Conservation (phyloP, 2,113 vertebrate genomes). For the Hypanus sabinus region DNA sequence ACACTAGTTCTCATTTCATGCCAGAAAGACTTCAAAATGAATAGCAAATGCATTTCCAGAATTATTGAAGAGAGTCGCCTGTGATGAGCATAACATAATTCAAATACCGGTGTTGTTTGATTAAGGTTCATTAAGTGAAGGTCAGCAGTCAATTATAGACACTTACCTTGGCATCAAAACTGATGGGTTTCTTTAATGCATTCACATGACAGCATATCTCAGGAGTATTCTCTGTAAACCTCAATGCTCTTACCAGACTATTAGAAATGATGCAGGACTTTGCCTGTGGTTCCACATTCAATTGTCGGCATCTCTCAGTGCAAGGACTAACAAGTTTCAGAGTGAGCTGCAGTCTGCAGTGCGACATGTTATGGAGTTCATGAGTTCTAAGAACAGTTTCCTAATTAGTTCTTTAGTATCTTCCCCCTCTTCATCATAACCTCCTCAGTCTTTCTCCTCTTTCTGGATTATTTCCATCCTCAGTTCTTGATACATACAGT, state of each 20-base stretch:
- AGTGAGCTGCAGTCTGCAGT: no score
- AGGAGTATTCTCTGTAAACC: background rate
- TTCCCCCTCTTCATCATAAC: no score
- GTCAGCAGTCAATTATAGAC: background rate
- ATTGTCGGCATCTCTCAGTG: background rate
- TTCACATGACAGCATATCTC: background rate
- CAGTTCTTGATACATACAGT: no score
- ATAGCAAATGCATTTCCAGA: background rate
- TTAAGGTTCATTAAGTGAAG: background rate
- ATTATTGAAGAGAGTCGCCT: background rate
- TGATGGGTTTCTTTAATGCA: background rate
- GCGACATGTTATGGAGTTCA: no score
- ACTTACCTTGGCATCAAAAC: constrained; percentile 11
- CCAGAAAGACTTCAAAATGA: background rate
- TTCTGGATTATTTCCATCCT: no score
- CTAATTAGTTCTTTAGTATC: no score
- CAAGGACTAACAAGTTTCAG: background rate
- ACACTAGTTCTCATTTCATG: background rate
- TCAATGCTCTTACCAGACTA: background rate
- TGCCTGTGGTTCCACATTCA: background rate
- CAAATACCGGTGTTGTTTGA: constrained; percentile 8
- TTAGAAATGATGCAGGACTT: background rate
- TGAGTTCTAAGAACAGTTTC: no score
- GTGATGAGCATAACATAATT: background rate
- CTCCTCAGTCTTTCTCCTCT: no score